A percentile compares a stretch with the other conserved stretches of the same genome.
phyloP scores from a whole-genome alignment of 2,888 invertebrate genomes.

The Gymnosoma rotundatum region DNA sequence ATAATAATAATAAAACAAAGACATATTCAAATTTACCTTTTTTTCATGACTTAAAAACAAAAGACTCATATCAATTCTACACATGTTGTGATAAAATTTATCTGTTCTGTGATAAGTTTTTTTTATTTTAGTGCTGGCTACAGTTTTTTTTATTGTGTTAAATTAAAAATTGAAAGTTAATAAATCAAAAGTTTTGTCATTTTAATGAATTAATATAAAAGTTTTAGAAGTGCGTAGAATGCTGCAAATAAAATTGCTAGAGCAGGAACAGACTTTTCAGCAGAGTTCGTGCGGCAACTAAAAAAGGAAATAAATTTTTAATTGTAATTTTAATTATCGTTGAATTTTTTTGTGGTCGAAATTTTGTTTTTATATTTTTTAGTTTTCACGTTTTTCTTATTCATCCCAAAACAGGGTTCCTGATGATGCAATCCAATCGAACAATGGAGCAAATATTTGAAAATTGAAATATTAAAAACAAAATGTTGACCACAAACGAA shows the following conservation, averaged over 20 bases:
- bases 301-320: not conserved
- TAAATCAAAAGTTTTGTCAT: too few species aligned
- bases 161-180: not conserved
- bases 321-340: not conserved
- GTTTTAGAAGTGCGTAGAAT: constrained; percentile 38
- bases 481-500: too few species aligned
- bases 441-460: too few species aligned
- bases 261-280: constrained; percentile 43
- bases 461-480: too few species aligned
- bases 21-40: not conserved
- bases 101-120: not conserved
- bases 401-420: too few species aligned
- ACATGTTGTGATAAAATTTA: not conserved
- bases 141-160: not conserved
- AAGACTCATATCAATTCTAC: not conserved
- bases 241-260: constrained; percentile 44
- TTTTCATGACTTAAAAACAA: not conserved
- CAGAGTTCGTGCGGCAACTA: constrained; percentile 55
- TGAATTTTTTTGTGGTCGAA: too few species aligned
- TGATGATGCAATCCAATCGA: too few species aligned
- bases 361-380: not conserved
- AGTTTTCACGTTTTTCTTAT: too few species aligned
- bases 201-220: constrained; percentile 4
- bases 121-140: not conserved
- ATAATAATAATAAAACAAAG: too few species aligned